Evolutionary conservation across 1,140 invertebrate species (phyloP).

Genomic region (Geopemphigus sp.): DNA sequence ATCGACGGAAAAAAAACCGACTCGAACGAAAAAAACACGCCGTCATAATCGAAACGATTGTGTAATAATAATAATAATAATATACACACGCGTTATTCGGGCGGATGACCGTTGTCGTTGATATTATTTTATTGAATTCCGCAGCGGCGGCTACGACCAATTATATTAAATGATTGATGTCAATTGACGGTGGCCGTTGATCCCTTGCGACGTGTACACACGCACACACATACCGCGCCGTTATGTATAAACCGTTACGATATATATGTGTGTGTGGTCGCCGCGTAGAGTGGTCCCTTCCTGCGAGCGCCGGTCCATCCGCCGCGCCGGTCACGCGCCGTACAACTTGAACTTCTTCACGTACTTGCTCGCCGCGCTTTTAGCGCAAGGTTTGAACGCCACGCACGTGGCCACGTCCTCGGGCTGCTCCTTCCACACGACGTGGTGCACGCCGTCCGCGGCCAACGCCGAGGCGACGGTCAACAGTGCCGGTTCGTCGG

Average conservation of each 20-base stretch:
- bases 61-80: too few relatives aligned
- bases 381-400: slow-evolving; percentile 88
- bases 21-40: neutral
- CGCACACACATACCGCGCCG: neutral
- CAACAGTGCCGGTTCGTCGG: slow-evolving; percentile 72
- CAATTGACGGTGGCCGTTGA: slow-evolving; percentile 43
- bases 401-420: slow-evolving; percentile 95
- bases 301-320: neutral
- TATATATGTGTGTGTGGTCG: too few relatives aligned
- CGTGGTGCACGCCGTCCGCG: slow-evolving; percentile 76
- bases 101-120: slow-evolving; percentile 26
- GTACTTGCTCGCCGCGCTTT: slow-evolving; percentile 78
- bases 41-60: slow-evolving; percentile 24
- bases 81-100: neutral
- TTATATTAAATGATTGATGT: slow-evolving; percentile 42
- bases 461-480: slow-evolving; percentile 68
- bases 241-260: neutral
- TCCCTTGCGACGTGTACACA: neutral
- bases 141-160: slow-evolving; percentile 5
- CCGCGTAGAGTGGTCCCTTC: neutral
- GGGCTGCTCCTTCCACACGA: slow-evolving; percentile 96
- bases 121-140: slow-evolving; percentile 38
- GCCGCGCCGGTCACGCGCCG: slow-evolving; percentile 55
- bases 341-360: slow-evolving; percentile 89
- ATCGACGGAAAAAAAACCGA: neutral